Evolutionary conservation across 2,797 vertebrate genomes (phyloP), one percentile per base, ranked within the genome.

Genomic region (Gymnothorax javanicus): DNA sequence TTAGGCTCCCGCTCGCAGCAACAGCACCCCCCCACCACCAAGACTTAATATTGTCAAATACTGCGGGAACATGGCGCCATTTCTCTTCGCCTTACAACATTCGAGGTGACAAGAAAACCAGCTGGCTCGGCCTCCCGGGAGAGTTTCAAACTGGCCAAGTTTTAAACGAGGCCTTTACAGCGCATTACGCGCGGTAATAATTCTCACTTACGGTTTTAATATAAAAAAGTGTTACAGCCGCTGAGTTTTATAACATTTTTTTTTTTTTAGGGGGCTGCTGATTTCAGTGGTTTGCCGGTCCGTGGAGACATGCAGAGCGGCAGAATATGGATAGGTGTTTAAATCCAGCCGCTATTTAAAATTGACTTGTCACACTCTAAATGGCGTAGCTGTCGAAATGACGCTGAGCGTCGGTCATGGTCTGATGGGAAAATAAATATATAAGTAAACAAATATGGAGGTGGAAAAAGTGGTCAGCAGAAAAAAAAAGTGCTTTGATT

Each of bases 371-470:
- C 93, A 92, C 86, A 88, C 89, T 92, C 91, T 86, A 91, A 94
- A 95, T 95, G 89, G 88, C 91, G 88, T 87, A 82, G 88, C 93
- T 94, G 94, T 94, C 94, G 94, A 93, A 92, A 91, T 89, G 90
- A 83, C 88, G 90, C 58, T 89, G 87, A 87, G 87, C 90, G 89
- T 88, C 85, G 87, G 90, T 82, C n/a, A 83, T 9, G 79, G 81
- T 54, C 7, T 86, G 62, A 86, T 15, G 23, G n/a, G 57, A 25
- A 71, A 86, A 86, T 71, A 87, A 87, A 87, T 84, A 84, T 75
- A 84, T 87, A 52, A 84, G n/a, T 73, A 77, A 84, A 20, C 57
- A 84, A 54, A 25, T 64, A 75, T 33, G 25, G n/a, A 43, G 64
- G 7, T 4, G 20, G 7, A 83, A 84, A 9, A 50, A 73, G n/a